Percentiles rank a stretch among this genome's conserved stretches.
These are phyloP conservation scores for Tachuris rubrigastra DNA, from an alignment of 2,113 vertebrate genomes.

Conservation along the genomic window DNA sequence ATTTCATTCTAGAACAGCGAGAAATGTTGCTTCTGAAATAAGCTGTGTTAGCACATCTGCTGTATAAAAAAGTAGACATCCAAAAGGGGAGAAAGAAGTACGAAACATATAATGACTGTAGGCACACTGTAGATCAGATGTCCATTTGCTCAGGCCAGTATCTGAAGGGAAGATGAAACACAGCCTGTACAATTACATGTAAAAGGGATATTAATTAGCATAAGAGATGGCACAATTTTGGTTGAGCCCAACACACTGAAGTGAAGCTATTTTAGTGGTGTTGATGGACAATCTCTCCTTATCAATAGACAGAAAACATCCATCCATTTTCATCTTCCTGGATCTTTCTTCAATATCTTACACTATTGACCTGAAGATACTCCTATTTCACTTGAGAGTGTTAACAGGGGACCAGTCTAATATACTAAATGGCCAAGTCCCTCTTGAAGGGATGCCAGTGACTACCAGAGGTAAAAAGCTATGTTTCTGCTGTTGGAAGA, in stretches of 20 bases:
- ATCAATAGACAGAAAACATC: constrained; percentile 6
- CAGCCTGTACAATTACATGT: neutral
- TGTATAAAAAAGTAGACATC: neutral
- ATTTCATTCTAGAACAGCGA: neutral
- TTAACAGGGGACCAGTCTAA: neutral
- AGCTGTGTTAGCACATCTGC: neutral
- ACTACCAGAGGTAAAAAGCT: neutral
- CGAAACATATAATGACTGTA: neutral
- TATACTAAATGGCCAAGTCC: neutral
- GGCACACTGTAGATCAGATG: neutral
- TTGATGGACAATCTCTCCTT: neutral
- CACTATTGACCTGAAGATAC: neutral
- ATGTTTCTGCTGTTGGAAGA: neutral
- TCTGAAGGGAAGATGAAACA: neutral
- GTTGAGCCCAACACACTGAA: neutral
- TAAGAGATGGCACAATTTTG: neutral
- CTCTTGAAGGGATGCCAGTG: neutral
- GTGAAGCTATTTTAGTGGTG: neutral
- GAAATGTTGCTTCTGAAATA: neutral
- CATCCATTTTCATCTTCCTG: neutral
- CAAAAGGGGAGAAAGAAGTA: neutral
- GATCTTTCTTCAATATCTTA: neutral
- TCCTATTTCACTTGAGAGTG: neutral
- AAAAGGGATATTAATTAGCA: neutral
- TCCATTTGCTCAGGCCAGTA: neutral